These are phyloP conservation scores for Saguinus imperator DNA, from an alignment of 2,113 vertebrate species.

Conservation along the genomic window DNA sequence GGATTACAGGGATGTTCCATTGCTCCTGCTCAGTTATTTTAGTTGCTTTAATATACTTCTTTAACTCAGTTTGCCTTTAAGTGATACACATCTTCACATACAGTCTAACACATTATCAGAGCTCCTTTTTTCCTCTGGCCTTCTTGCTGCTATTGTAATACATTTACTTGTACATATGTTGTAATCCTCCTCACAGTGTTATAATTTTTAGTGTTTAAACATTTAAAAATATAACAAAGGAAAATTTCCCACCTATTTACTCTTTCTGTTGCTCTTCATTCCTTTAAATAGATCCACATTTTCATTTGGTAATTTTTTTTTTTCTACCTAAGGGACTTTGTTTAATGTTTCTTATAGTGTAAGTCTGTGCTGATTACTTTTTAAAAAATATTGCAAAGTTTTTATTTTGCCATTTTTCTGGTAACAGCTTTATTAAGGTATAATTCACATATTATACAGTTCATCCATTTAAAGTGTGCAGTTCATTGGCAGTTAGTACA, in stretches of 20 bases:
- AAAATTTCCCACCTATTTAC: neutral
- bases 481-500: neutral
- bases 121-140: neutral
- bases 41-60: neutral
- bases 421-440: neutral
- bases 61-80: neutral
- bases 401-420: neutral
- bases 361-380: neutral
- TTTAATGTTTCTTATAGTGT: neutral
- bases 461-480: neutral
- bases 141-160: neutral
- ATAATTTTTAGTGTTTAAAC: neutral
- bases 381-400: neutral
- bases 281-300: neutral
- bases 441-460: neutral
- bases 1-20: no score
- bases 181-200: neutral
- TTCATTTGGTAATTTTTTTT: neutral
- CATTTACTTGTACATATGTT: neutral
- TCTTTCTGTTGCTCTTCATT: neutral
- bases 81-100: neutral
- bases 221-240: neutral
- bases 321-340: neutral
- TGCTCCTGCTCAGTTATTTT: no score
- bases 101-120: neutral